Percentiles rank a stretch among this genome's conserved stretches.
phyloP scores from a whole-genome alignment of 2,113 vertebrate species.

The Amphiprion ocellaris region DNA sequence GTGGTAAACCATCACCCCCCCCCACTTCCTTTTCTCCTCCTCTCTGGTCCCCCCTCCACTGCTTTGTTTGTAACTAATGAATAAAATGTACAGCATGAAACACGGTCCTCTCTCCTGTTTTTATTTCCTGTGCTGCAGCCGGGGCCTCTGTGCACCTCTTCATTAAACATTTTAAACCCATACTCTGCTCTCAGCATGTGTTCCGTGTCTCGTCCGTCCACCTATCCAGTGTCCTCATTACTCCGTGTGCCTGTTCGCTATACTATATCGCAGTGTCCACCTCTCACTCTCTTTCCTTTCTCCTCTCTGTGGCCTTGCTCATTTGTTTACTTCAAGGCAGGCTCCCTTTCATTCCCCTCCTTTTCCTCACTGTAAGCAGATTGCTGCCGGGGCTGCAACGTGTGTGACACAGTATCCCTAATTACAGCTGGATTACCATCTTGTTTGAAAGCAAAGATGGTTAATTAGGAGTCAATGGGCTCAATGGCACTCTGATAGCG shows the following conservation, averaged over 20 bases:
- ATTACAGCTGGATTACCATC: conserved; percentile 77
- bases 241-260: conserved; percentile 49
- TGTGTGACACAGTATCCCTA: conserved; percentile 62
- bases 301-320: conserved; percentile 47
- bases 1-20: conserved; percentile 54
- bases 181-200: conserved; percentile 61
- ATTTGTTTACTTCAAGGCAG: conserved; percentile 65
- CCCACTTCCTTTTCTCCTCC: not conserved
- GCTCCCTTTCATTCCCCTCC: conserved; percentile 37
- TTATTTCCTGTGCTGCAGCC: conserved; percentile 55
- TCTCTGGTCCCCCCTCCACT: conserved; percentile 4
- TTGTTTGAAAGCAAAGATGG: conserved; percentile 71
- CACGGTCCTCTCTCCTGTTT: conserved; percentile 58
- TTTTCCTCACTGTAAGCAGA: conserved; percentile 54
- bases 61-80: conserved; percentile 53
- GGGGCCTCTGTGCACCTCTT: conserved; percentile 47
- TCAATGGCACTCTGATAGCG: conserved; percentile 57
- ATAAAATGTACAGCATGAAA: conserved; percentile 77
- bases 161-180: conserved; percentile 68
- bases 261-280: conserved; percentile 44
- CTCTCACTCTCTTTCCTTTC: conserved; percentile 33
- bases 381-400: conserved; percentile 32
- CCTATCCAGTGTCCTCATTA: conserved; percentile 63
- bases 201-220: conserved; percentile 59
- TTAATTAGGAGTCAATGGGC: conserved; percentile 74